Base-by-base conservation (phyloP, 92 coral and sea anemone genomes). In the Epizoanthus rinbou region DNA sequence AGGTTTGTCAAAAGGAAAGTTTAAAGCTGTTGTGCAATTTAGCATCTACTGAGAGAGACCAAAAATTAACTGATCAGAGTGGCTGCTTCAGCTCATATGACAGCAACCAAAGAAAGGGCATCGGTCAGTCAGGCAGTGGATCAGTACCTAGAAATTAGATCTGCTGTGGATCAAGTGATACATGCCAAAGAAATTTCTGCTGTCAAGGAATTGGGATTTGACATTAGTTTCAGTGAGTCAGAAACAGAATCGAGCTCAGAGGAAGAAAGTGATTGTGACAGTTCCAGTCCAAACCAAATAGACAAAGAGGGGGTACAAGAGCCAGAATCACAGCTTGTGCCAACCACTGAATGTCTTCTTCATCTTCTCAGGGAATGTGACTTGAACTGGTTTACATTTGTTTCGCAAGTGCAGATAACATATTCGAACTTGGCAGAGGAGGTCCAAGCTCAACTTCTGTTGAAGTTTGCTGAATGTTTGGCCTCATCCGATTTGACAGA, bases 11-110 rank as follows among this genome's bases (percentile, higher is more conserved):
- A 74, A 67, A 39, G n/a, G 94, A 85, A 82, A 87, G 85, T 78
- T 85, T 91, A 63, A 91, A 85, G 62, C 64, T 86, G 43, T 63
- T 91, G 7, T 85, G 94, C 65, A 83, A 91, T 68, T 58, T 91
- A 10, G 91, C 94, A 24, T 64, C 87, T 35, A 71, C 76, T 24
- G 89, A 91, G 78, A 71, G 70, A n/a, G 94, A 87, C 85, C 69
- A 74, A 73, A 81, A n/a, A n/a, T n/a, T n/a, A 80, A 56, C 84
- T 91, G 10, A 79, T 91, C 9, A 39, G 75, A 47, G 60, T 70
- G 59, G 94, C 87, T 4, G 87, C 87, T 25, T 8, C 89, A 5
- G 82, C 87, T 5, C 73, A 81, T 23, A 71, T 89, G 57, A 74
- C 85, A 16, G 76, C 72, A 14, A 75, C 64, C 69, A 73, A 80